Evolutionary conservation across 2,888 invertebrate genomes (phyloP).

Genomic region (Xylocampa areola): DNA sequence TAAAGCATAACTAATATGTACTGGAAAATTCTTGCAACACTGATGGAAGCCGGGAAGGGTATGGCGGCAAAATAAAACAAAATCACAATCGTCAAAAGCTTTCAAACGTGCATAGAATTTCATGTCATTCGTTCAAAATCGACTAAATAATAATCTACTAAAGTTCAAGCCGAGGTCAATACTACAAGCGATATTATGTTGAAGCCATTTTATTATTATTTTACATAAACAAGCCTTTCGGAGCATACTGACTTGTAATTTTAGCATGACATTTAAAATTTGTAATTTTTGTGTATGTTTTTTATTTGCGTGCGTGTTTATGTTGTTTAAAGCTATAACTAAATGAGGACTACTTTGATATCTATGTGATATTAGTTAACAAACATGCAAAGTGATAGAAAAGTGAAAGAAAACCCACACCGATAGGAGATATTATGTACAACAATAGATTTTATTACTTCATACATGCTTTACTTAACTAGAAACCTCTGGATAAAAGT

Average conservation of each 20-base stretch:
- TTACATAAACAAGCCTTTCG: conserved; percentile 15
- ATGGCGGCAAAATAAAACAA: conserved; percentile 83
- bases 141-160: conserved; percentile 54
- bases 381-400: conserved; percentile 57
- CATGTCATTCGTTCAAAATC: conserved; percentile 49
- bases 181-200: conserved; percentile 41
- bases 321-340: conserved; percentile 25
- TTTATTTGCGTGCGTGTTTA: conserved; percentile 28
- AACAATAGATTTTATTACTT: conserved; percentile 67
- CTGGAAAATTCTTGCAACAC: conserved; percentile 73
- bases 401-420: conserved; percentile 71
- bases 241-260: conserved; percentile 3
- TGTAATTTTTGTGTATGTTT: conserved; percentile 7
- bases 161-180: conserved; percentile 34
- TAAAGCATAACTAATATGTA: conserved; percentile 67
- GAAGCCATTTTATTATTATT: conserved; percentile 27
- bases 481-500: conserved; percentile 23
- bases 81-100: conserved; percentile 90
- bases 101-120: conserved; percentile 86
- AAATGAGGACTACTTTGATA: conserved; percentile 29
- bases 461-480: conserved; percentile 83
- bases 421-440: conserved; percentile 62
- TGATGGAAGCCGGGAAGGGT: conserved; percentile 68
- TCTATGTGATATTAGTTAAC: conserved; percentile 48
- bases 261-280: neutral